Base-by-base conservation (phyloP, 2,797 vertebrate species). In the Pantherophis alleghaniensis region DNA sequence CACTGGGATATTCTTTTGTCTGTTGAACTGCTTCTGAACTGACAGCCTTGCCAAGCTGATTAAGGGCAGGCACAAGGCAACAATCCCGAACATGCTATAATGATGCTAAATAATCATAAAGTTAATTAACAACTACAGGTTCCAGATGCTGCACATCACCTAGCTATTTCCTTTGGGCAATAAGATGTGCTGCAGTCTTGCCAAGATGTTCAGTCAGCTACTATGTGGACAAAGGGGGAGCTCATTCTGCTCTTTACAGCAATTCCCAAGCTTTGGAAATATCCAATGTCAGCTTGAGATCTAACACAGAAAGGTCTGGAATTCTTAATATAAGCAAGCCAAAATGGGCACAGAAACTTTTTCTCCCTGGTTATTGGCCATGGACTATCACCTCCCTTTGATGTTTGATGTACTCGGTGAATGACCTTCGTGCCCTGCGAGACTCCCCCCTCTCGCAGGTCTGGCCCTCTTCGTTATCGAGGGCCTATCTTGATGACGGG, bases 131-230 rank as follows among this genome's bases (percentile, higher is more conserved):
- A 97, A 97, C 95, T 97, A 97, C 95, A 96, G 96, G 96, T 96
- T 98, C 98, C 98, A 98, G 98, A 98, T 98, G 98, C 97, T 95
- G 96, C 92, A 93, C 95, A 95, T 97, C 97, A 97, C 97, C 97
- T 97, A 96, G 90, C 94, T 0, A 93, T 96, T 95, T 97, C 97
- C 97, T 98, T 37, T 94, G 97, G 97, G 97, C 96, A 96, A 92
- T 94, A 95, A 96, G 95, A 97, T 88, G 91, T 56, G 18, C 86
- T 69, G 95, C 95, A 94, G 96, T 89, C 42, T 93, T 97, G 97
- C 97, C 97, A 97, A 97, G 95, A 95, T 93, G 90, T 96, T 97
- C 93, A 96, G 96, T 61, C 79, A 9, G 91, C 95, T 92, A 97
- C 96, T 94, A 95, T 91, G 92, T 92, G 90, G 96, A 96, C 96